phyloP scores from a whole-genome alignment of 2,888 invertebrate species.

The Biston betularia region DNA sequence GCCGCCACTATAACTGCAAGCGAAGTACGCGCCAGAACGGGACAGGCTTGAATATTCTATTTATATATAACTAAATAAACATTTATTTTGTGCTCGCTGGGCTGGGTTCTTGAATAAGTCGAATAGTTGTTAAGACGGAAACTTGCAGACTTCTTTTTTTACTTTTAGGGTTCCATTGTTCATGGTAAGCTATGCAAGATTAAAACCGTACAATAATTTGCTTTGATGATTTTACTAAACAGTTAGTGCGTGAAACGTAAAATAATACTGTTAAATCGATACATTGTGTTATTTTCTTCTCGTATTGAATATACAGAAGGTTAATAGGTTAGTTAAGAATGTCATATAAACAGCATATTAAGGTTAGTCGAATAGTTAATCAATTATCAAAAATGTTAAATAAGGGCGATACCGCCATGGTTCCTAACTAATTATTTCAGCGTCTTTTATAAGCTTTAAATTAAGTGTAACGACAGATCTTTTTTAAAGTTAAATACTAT shows the following conservation, averaged over 20 bases:
- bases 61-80: background rate
- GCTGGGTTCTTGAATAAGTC: no score
- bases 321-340: conserved; percentile 41
- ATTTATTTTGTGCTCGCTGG: no score
- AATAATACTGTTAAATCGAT: conserved; percentile 38
- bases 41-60: no score
- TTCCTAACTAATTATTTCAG: conserved; percentile 18
- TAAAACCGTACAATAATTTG: background rate
- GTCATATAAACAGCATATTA: conserved; percentile 14
- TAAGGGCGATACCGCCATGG: background rate
- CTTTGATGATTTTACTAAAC: conserved; percentile 1
- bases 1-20: no score
- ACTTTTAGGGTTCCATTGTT: no score
- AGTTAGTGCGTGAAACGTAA: conserved; percentile 8
- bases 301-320: conserved; percentile 1
- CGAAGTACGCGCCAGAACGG: no score
- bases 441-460: conserved; percentile 15
- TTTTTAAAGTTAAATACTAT: conserved; percentile 46
- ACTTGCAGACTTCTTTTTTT: no score
- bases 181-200: no score
- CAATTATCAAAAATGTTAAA: background rate
- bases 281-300: conserved; percentile 6
- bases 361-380: conserved; percentile 11
- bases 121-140: no score
- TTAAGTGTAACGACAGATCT: conserved; percentile 41